Conservation (phyloP, 2,113 vertebrate species). For the Trichomycterus rosablanca region DNA sequence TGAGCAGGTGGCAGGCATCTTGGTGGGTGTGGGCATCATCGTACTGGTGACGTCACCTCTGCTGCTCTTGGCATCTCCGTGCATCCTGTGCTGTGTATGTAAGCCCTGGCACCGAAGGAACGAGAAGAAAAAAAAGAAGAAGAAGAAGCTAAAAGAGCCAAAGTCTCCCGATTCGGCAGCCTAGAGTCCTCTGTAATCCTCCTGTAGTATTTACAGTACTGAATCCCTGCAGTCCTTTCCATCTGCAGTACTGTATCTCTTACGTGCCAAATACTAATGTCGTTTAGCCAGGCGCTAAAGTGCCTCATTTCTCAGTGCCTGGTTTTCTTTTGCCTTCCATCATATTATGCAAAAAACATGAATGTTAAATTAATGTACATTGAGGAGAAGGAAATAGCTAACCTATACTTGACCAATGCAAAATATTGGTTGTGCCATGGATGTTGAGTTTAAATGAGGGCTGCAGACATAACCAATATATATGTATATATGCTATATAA, state of each 20-base stretch:
- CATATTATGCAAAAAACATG: slow-evolving; percentile 60
- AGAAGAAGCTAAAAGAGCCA: slow-evolving; percentile 51
- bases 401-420: slow-evolving; percentile 41
- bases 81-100: slow-evolving; percentile 91
- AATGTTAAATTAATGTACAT: slow-evolving; percentile 27
- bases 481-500: slow-evolving; percentile 9
- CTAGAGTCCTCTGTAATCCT: slow-evolving; percentile 22
- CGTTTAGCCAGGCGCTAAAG: slow-evolving; percentile 60
- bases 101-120: slow-evolving; percentile 83
- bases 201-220: slow-evolving; percentile 18
- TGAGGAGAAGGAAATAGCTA: slow-evolving; percentile 33
- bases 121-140: slow-evolving; percentile 72
- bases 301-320: slow-evolving; percentile 69
- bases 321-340: slow-evolving; percentile 62
- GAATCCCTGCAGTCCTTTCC: slow-evolving; percentile 23
- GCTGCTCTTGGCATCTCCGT: slow-evolving; percentile 88
- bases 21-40: slow-evolving; percentile 86
- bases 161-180: slow-evolving; percentile 61
- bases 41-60: slow-evolving; percentile 90
- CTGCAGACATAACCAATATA: slow-evolving; percentile 50
- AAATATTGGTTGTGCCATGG: slow-evolving; percentile 43
- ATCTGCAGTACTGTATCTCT: slow-evolving; percentile 22
- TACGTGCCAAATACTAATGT: slow-evolving; percentile 62
- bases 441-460: slow-evolving; percentile 44
- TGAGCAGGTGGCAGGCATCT: slow-evolving; percentile 89